Conservation (phyloP, 2,888 invertebrate genomes). For the Pristionchus japonicus region DNA sequence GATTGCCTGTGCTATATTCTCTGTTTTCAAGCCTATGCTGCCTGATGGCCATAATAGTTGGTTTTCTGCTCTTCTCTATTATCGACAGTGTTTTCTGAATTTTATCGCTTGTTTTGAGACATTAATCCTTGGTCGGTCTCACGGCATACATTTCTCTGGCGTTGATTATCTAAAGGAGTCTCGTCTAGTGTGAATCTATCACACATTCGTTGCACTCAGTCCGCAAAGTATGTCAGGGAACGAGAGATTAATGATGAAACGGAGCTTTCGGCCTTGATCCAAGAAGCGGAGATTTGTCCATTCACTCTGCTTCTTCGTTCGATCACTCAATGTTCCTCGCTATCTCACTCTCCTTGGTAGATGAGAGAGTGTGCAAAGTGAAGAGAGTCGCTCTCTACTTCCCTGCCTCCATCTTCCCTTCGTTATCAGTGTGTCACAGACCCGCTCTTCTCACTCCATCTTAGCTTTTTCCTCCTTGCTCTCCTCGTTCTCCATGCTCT, state of each 20-base stretch:
- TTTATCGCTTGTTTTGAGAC: background rate
- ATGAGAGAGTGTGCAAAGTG: background rate
- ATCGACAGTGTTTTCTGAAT: background rate
- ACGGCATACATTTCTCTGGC: background rate
- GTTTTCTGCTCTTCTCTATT: background rate
- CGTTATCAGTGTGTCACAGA: constrained; percentile 3
- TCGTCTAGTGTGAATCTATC: too few species aligned
- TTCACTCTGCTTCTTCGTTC: background rate
- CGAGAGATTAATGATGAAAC: constrained; percentile 4
- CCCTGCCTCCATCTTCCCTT: background rate
- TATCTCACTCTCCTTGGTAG: background rate
- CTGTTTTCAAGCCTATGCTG: background rate
- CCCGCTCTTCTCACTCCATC: background rate
- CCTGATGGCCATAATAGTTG: background rate
- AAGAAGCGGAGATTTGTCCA: background rate
- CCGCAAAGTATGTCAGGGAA: background rate
- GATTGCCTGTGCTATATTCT: background rate
- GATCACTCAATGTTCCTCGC: background rate
- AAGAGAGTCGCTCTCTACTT: background rate
- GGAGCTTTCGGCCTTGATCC: constrained; percentile 35
- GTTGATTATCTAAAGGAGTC: too few species aligned
- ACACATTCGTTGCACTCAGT: background rate
- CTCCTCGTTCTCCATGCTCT: background rate
- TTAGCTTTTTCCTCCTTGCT: background rate
- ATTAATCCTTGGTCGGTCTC: too few species aligned